Percentiles rank a stretch among this genome's conserved stretches.
Evolutionary conservation across 2,888 invertebrate species (phyloP).

Genomic region (Ormyrus labotus): DNA sequence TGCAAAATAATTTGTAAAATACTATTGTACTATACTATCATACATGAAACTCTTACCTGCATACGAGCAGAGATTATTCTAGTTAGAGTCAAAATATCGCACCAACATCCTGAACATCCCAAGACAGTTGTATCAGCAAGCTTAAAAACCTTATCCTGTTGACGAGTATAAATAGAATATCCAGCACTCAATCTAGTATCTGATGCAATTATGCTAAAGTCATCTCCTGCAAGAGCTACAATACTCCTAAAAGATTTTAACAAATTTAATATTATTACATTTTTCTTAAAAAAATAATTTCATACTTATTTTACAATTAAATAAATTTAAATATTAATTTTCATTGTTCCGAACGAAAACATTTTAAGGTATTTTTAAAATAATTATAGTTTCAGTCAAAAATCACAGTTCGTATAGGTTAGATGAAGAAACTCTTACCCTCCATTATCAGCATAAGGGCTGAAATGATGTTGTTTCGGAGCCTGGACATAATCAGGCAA

Average conservation of each 20-base stretch:
- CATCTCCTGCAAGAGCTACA: conserved; percentile 96
- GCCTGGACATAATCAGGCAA: conserved; percentile 76
- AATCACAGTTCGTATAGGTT: conserved; percentile 56
- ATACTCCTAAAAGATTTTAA: conserved; percentile 83
- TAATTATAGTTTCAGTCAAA: neutral
- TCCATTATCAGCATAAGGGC: conserved; percentile 87
- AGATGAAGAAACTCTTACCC: conserved; percentile 78
- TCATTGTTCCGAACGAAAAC: too few relatives aligned
- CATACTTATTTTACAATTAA: too few relatives aligned
- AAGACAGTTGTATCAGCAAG: conserved; percentile 90
- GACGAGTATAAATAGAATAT: conserved; percentile 91
- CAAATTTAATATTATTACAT: too few relatives aligned
- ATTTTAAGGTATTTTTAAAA: too few relatives aligned
- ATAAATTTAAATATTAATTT: too few relatives aligned
- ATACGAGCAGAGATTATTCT: conserved; percentile 89
- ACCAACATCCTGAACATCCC: conserved; percentile 98
- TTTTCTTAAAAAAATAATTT: too few relatives aligned
- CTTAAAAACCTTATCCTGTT: conserved; percentile 91
- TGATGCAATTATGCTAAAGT: conserved; percentile 95
- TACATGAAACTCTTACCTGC: conserved; percentile 78
- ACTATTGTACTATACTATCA: neutral
- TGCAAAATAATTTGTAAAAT: conserved; percentile 4
- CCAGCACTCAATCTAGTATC: conserved; percentile 96
- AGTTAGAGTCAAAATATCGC: conserved; percentile 94
- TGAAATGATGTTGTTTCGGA: conserved; percentile 77